phyloP scores from a whole-genome alignment of 2,888 invertebrate species.

The Rugalucina vietnamica region DNA sequence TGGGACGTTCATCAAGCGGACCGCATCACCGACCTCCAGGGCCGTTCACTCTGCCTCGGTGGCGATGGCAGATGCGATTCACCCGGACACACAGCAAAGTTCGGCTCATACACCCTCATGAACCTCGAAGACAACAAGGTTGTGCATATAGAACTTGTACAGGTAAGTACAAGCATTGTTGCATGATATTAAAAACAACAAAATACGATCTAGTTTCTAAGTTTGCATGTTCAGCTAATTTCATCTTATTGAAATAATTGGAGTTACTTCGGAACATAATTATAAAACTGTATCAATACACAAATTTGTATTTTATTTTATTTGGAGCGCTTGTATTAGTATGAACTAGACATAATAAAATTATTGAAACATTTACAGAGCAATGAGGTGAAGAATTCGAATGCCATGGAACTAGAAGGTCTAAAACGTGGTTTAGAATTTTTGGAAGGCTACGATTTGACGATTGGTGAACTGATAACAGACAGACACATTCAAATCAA shows the following conservation, averaged over 20 bases:
- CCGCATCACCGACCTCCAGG: neutral
- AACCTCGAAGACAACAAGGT: neutral
- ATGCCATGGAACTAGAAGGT: neutral
- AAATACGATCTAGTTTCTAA: too few species aligned
- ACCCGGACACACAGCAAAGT: constrained; percentile 26
- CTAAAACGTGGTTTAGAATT: neutral
- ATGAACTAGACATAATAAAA: too few species aligned
- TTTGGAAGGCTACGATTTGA: neutral
- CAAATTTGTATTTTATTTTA: too few species aligned
- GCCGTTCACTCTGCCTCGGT: neutral
- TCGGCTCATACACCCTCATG: constrained; percentile 1
- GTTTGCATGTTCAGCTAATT: too few species aligned
- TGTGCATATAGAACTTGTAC: neutral
- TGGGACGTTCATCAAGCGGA: neutral
- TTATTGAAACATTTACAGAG: too few species aligned
- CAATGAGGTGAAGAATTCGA: neutral
- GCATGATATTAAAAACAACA: too few species aligned
- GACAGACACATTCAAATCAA: constrained; percentile 31
- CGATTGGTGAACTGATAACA: constrained; percentile 8
- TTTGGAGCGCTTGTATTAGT: too few species aligned
- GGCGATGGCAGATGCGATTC: constrained; percentile 20
- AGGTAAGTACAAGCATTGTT: neutral
- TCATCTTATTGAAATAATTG: too few species aligned
- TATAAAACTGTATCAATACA: too few species aligned
- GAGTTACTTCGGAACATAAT: too few species aligned